These are phyloP conservation scores for Pelobates cultripes DNA, from an alignment of 2,797 vertebrate genomes.

Conservation along the genomic window DNA sequence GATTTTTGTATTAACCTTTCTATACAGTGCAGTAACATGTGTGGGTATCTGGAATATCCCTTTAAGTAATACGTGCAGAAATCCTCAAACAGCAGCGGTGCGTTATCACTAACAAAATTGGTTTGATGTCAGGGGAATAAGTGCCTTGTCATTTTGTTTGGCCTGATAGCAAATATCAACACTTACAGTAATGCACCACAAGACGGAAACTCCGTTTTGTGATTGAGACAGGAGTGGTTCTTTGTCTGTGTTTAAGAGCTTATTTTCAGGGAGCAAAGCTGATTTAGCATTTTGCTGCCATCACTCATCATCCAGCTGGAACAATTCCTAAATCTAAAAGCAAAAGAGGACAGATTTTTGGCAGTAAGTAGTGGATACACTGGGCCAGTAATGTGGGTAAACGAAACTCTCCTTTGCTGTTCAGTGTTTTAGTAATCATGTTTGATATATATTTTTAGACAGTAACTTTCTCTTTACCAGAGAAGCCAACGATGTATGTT, in stretches of 20 bases:
- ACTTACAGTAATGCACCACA: conserved; percentile 19
- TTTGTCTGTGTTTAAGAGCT: conserved; percentile 56
- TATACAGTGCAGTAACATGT: too few relatives aligned
- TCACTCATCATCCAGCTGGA: conserved; percentile 66
- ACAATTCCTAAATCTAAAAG: conserved; percentile 69
- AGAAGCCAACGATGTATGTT: background rate
- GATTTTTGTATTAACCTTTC: too few relatives aligned
- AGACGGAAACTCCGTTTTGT: conserved; percentile 30
- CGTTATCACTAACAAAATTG: background rate
- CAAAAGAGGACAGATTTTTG: conserved; percentile 62
- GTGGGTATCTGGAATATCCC: too few relatives aligned
- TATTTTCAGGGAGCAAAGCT: conserved; percentile 58
- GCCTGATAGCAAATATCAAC: conserved; percentile 1
- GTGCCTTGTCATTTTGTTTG: conserved; percentile 29
- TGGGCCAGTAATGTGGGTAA: conserved; percentile 57
- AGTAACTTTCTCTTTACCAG: background rate
- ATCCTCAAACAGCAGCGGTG: background rate
- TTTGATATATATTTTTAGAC: background rate
- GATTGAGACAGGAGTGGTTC: conserved; percentile 52
- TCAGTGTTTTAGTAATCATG: background rate
- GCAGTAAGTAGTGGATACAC: conserved; percentile 52
- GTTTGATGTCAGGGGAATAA: conserved; percentile 7
- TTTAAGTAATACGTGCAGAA: background rate
- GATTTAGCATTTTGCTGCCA: conserved; percentile 65
- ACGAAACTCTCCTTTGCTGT: conserved; percentile 44